A percentile compares a stretch with the other conserved stretches of the same genome.
These are phyloP conservation scores for Gnathonemus longibarbis DNA, from an alignment of 2,113 vertebrate species.

Conservation along the genomic window DNA sequence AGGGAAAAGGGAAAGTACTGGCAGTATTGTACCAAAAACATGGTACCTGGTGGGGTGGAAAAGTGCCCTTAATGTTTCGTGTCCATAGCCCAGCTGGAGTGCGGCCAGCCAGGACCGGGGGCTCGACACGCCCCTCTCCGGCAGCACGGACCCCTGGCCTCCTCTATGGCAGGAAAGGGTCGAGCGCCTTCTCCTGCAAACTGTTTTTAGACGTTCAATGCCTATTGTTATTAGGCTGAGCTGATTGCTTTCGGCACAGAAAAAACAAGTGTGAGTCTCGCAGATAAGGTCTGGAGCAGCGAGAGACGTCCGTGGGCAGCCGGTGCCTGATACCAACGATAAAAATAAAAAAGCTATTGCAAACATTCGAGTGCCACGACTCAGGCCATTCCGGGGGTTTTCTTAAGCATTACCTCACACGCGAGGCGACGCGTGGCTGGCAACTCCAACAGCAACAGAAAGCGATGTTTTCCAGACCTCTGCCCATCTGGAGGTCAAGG, in stretches of 20 bases:
- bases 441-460: not conserved
- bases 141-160: not conserved
- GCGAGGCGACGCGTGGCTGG: not conserved
- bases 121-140: slow-evolving; percentile 14
- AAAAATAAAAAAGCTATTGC: not conserved
- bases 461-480: not conserved
- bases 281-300: not conserved
- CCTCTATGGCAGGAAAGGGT: slow-evolving; percentile 45
- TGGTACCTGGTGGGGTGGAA: not conserved
- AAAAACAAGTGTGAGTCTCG: not conserved
- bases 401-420: slow-evolving; percentile 2
- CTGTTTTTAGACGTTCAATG: slow-evolving; percentile 36
- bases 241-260: slow-evolving; percentile 34
- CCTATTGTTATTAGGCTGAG: slow-evolving; percentile 47
- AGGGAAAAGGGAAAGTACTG: not conserved
- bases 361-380: not conserved
- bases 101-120: slow-evolving; percentile 16
- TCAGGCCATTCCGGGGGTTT: not conserved
- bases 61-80: not conserved
- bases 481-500: not conserved
- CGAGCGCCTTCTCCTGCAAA: slow-evolving; percentile 46
- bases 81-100: slow-evolving; percentile 30
- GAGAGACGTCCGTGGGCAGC: not conserved
- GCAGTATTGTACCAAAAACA: not conserved
- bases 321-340: not conserved